Base-by-base conservation (phyloP, 2,888 invertebrate species). In the Drosophila helvetica region DNA sequence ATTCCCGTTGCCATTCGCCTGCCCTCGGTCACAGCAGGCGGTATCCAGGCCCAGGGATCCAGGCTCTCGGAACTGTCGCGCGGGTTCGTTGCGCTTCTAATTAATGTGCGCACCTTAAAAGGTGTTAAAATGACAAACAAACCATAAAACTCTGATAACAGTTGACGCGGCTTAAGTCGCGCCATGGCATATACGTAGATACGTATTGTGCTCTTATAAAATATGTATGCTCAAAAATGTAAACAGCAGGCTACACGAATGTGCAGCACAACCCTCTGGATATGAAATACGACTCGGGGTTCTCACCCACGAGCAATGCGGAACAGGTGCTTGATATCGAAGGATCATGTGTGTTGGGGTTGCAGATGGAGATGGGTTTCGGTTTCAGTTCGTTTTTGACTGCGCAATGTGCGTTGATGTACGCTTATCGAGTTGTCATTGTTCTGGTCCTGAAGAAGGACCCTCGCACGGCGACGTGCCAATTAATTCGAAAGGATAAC, bases 81-180 rank as follows among this genome's bases (percentile, higher is more conserved):
- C 62, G 62, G 88, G 88, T 80, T 85, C 70, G 83, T 74, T 89
- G 89, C 73, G 60, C 75, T 89, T 77, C 64, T 85, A 89, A 89
- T 89, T 86, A 85, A 89, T 86, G 89, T 74, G 77, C 77, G 51
- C 80, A 74, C 74, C 76, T 75, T 72, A 66, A 84, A 90, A 88
- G 88, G 88, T 89, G 88, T 89, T 90, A 88, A 80, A 89, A 82
- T 86, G 90, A 88, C 89, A 90, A 90, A 88, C 88, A 90, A 88
- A 88, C 88, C 89, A 89, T 88, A 90, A 90, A 88, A 90, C 69
- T 71, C 73, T 77, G 89, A 85, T 88, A 89, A 72, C 73, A 74
- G 63, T 80, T 80, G 80, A 80, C 77, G 66, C 74, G 19, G 42
- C 47, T 45, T 50, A 57, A 63, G 38, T 15, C 38, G 15, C n/a